Percentiles rank a stretch among this genome's conserved stretches.
Conservation (phyloP, 2,113 vertebrate species). For the Sinosuthora webbiana region DNA sequence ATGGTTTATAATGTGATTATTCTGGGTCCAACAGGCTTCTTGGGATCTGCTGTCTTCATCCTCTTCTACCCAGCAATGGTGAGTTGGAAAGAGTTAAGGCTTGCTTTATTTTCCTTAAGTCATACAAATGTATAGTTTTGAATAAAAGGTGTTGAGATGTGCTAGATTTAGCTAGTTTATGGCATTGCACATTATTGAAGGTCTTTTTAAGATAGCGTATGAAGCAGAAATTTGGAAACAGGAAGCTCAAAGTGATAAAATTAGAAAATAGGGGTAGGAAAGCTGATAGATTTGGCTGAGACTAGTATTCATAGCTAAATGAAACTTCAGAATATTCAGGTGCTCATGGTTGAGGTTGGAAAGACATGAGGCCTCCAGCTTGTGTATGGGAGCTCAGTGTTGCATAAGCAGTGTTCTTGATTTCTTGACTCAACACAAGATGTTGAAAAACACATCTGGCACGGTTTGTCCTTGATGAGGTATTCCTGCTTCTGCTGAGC, state of each 20-base stretch:
- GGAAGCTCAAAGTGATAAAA: background rate
- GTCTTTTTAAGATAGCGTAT: background rate
- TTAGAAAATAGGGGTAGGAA: background rate
- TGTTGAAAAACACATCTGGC: background rate
- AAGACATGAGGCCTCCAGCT: background rate
- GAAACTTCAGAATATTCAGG: background rate
- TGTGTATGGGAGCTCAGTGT: background rate
- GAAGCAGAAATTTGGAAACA: background rate
- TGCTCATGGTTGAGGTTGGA: background rate
- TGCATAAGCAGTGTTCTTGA: background rate
- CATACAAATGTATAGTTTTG: background rate
- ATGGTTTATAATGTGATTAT: conserved; percentile 88
- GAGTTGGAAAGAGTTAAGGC: conserved; percentile 51
- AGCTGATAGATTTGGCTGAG: background rate
- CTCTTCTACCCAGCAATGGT: conserved; percentile 95
- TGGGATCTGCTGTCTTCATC: conserved; percentile 91
- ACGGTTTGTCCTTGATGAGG: background rate
- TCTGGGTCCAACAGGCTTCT: conserved; percentile 88
- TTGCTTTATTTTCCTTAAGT: background rate
- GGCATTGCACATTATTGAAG: background rate
- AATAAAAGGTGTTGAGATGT: background rate
- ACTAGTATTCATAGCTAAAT: background rate
- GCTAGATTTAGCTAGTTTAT: background rate
- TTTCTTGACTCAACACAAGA: background rate
- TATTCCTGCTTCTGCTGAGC: background rate